Conservation (phyloP, 2,888 invertebrate species). For the Thecophora atra region DNA sequence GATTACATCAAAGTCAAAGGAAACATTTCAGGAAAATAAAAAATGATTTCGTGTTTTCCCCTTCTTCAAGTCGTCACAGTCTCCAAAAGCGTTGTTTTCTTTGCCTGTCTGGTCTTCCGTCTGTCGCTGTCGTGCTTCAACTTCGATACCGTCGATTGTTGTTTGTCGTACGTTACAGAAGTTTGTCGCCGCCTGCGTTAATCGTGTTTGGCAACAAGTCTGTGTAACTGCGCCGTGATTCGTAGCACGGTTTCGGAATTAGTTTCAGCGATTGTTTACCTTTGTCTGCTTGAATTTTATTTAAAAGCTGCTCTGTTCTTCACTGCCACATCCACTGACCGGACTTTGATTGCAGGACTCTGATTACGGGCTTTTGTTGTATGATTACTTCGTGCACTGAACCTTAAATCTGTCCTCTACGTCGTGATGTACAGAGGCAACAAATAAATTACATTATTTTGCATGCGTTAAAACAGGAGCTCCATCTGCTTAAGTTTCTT, state of each 20-base stretch:
- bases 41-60: slow-evolving; percentile 25
- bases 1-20: slow-evolving; percentile 22
- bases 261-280: slow-evolving; percentile 22
- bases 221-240: slow-evolving; percentile 24
- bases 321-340: too few species aligned
- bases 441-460: too few species aligned
- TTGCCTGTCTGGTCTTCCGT: slow-evolving; percentile 3
- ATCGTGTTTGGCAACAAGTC: slow-evolving; percentile 9
- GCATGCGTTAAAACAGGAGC: too few species aligned
- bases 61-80: neutral
- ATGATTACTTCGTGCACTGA: too few species aligned
- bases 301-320: neutral
- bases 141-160: neutral
- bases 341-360: too few species aligned
- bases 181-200: slow-evolving; percentile 15
- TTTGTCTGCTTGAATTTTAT: slow-evolving; percentile 22
- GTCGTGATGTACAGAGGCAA: too few species aligned
- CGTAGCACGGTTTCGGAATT: slow-evolving; percentile 35
- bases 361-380: too few species aligned
- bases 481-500: too few species aligned
- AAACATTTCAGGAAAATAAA: slow-evolving; percentile 27
- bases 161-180: slow-evolving; percentile 2
- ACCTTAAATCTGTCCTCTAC: too few species aligned
- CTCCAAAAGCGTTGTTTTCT: neutral
- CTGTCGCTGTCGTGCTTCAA: neutral